Conservation (phyloP, 2,797 vertebrate genomes). For the Centropyge bicolor region DNA sequence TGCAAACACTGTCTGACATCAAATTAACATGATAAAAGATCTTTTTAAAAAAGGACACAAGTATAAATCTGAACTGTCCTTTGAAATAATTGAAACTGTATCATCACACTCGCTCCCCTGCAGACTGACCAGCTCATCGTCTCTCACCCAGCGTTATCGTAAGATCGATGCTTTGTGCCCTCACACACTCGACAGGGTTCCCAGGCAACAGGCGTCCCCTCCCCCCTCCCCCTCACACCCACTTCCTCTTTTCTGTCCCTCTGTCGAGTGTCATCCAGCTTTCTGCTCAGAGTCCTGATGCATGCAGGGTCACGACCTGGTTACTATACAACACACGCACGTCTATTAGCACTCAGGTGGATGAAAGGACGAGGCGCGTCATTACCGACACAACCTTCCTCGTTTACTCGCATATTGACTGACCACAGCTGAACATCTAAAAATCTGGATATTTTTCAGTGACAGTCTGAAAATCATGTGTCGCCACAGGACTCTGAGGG, state of each 20-base stretch:
- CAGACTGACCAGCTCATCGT: slow-evolving; percentile 1
- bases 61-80: not conserved
- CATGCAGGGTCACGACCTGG: slow-evolving; percentile 78
- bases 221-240: slow-evolving; percentile 11
- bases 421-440: not conserved
- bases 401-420: slow-evolving; percentile 4
- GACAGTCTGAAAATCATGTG: not conserved
- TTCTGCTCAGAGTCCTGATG: slow-evolving; percentile 68
- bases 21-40: not conserved
- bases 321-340: not conserved
- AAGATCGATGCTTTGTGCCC: slow-evolving; percentile 80
- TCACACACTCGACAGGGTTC: slow-evolving; percentile 66
- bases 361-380: slow-evolving; percentile 23
- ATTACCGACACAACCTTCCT: slow-evolving; percentile 11
- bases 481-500: not conserved
- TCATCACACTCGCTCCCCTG: not conserved
- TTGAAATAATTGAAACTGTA: not conserved
- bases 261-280: slow-evolving; percentile 38
- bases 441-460: not conserved
- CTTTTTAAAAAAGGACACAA: not conserved
- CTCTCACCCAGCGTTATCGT: slow-evolving; percentile 64
- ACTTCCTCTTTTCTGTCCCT: slow-evolving; percentile 29
- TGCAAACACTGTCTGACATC: not conserved
- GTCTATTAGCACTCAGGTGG: not conserved
- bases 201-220: slow-evolving; percentile 79